Percentiles rank a stretch among this genome's conserved stretches.
These are phyloP conservation scores for Pipistrellus pipistrellus DNA, from an alignment of 2,797 vertebrate species.

Conservation along the genomic window DNA sequence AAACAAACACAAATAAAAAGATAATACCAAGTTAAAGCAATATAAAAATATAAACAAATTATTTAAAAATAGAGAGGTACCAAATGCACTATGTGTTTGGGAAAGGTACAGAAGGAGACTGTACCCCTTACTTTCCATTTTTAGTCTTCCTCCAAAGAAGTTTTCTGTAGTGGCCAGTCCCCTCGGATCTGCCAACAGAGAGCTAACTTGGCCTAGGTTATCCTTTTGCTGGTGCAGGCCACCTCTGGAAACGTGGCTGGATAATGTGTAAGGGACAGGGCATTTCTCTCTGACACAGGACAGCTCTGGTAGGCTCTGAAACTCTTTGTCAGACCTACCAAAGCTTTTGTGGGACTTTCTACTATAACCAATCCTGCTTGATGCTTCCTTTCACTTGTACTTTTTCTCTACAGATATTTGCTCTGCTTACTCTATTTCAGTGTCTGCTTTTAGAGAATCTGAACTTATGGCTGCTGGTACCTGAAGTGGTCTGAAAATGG, in stretches of 20 bases:
- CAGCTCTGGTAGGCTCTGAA: neutral
- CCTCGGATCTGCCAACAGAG: rapidly evolving
- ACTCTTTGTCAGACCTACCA: neutral
- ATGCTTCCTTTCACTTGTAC: neutral
- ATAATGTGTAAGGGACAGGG: neutral
- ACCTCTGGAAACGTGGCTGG: neutral
- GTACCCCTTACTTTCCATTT: neutral
- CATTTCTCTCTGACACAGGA: neutral
- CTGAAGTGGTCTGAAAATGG: neutral
- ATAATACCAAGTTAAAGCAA: neutral
- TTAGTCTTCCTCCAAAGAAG: neutral
- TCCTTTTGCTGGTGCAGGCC: rapidly evolving
- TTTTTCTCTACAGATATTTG: neutral
- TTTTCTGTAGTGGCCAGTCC: neutral
- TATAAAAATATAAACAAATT: neutral
- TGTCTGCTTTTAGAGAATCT: neutral
- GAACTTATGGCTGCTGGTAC: neutral
- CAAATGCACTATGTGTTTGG: neutral
- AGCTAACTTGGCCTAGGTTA: neutral
- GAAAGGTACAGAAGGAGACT: neutral
- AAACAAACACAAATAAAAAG: neutral
- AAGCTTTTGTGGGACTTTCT: neutral
- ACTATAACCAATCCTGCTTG: neutral
- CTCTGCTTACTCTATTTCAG: neutral
- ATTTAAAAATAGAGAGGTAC: neutral